A percentile compares a stretch with the other conserved stretches of the same genome.
phyloP scores from a whole-genome alignment of 2,797 vertebrate species.

The Rhadinocentrus ornatus region DNA sequence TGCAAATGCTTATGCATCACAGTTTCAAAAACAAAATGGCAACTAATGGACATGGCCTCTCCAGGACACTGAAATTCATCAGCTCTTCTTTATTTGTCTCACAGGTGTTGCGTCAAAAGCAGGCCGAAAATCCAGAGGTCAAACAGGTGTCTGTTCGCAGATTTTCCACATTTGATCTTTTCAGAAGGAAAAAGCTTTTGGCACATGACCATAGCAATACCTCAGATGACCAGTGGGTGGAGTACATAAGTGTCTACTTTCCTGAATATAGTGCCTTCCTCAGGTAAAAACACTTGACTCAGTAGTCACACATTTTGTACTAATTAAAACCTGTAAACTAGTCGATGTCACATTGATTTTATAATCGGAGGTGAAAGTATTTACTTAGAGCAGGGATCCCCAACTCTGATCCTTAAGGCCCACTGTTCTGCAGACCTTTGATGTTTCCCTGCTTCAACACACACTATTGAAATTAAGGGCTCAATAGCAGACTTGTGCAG shows the following conservation, averaged over 20 bases:
- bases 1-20: neutral
- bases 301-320: slow-evolving; percentile 8
- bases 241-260: slow-evolving; percentile 90
- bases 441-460: no score
- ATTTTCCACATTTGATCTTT: slow-evolving; percentile 93
- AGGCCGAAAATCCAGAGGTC: slow-evolving; percentile 85
- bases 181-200: slow-evolving; percentile 81
- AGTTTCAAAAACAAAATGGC: neutral
- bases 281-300: slow-evolving; percentile 80
- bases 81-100: neutral
- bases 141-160: slow-evolving; percentile 91
- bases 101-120: slow-evolving; percentile 91
- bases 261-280: slow-evolving; percentile 89
- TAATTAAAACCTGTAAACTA: neutral
- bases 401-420: no score
- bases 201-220: slow-evolving; percentile 75
- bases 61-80: neutral
- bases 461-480: no score
- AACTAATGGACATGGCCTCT: neutral
- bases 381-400: no score
- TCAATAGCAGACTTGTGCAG: no score
- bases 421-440: no score
- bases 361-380: neutral
- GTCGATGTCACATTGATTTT: slow-evolving; percentile 14
- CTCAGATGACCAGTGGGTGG: slow-evolving; percentile 87